Percentiles rank a stretch among this genome's conserved stretches.
Conservation (phyloP, 2,888 invertebrate genomes). For the Amblyjoppa fuscipennis region DNA sequence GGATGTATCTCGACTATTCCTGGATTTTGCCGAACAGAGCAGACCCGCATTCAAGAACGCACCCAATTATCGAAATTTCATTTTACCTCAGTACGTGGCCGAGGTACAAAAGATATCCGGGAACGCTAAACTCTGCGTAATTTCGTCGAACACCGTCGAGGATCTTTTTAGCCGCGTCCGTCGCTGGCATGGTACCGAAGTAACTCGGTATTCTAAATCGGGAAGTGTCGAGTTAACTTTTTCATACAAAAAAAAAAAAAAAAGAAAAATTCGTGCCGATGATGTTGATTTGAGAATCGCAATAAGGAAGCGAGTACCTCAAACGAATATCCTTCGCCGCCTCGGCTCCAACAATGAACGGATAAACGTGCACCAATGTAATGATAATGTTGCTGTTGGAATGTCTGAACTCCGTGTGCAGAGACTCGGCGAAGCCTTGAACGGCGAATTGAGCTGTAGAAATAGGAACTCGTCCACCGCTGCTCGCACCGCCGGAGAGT, state of each 20-base stretch:
- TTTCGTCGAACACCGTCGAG: conserved; percentile 88
- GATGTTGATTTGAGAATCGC: background rate
- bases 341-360: conserved; percentile 87
- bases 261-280: background rate
- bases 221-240: conserved; percentile 6
- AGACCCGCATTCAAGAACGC: no score
- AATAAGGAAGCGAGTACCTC: conserved; percentile 83
- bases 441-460: conserved; percentile 90
- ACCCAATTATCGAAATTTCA: background rate
- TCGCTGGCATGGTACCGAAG: conserved; percentile 88
- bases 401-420: conserved; percentile 88
- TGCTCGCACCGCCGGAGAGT: conserved; percentile 87
- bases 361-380: conserved; percentile 88
- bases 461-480: conserved; percentile 86
- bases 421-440: conserved; percentile 88
- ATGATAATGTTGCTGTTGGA: conserved; percentile 87
- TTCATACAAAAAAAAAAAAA: background rate
- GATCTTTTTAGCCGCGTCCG: conserved; percentile 87
- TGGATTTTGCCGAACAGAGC: no score
- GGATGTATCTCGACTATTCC: no score
- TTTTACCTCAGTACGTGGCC: conserved; percentile 86
- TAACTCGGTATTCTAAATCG: conserved; percentile 88
- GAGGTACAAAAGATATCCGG: conserved; percentile 87
- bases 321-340: conserved; percentile 87
- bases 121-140: conserved; percentile 88